Evolutionary conservation across 2,888 invertebrate genomes (phyloP).

Genomic region (Leptothorax acervorum): DNA sequence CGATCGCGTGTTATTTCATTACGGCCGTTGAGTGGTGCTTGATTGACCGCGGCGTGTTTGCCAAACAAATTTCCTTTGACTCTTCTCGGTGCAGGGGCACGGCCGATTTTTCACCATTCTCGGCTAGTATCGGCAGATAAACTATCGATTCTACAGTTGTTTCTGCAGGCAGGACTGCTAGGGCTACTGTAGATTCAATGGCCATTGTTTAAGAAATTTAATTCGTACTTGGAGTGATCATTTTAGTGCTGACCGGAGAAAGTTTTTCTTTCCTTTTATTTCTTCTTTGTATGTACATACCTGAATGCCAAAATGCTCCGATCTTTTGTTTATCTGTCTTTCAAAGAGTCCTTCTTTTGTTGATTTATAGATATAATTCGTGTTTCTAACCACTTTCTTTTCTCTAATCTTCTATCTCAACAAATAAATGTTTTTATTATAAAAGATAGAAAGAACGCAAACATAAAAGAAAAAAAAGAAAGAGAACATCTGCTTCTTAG

Average conservation of each 20-base stretch:
- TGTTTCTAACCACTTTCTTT: no score
- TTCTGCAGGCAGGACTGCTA: not conserved
- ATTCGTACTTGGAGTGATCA: not conserved
- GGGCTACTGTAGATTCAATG: slow-evolving; percentile 16
- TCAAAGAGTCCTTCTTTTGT: no score
- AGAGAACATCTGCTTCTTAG: no score
- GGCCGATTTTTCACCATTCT: slow-evolving; percentile 20
- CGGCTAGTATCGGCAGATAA: not conserved
- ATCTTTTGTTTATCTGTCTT: no score
- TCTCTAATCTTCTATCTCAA: no score
- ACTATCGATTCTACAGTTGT: slow-evolving; percentile 16
- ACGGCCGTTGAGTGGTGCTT: slow-evolving; percentile 75
- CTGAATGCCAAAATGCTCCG: no score
- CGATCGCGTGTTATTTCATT: slow-evolving; percentile 71
- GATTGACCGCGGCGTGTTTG: slow-evolving; percentile 76
- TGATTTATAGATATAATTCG: no score
- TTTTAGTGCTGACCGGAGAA: not conserved
- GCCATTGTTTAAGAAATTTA: slow-evolving; percentile 3
- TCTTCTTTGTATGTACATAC: not conserved
- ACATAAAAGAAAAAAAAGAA: no score
- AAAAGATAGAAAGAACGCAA: no score
- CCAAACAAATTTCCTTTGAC: slow-evolving; percentile 68
- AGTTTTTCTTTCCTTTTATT: not conserved
- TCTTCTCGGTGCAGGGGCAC: slow-evolving; percentile 24
- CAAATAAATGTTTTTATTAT: no score